Percentiles rank a stretch among this genome's conserved stretches.
phyloP scores from a whole-genome alignment of 2,888 invertebrate species.

The Luperina nickerlii region DNA sequence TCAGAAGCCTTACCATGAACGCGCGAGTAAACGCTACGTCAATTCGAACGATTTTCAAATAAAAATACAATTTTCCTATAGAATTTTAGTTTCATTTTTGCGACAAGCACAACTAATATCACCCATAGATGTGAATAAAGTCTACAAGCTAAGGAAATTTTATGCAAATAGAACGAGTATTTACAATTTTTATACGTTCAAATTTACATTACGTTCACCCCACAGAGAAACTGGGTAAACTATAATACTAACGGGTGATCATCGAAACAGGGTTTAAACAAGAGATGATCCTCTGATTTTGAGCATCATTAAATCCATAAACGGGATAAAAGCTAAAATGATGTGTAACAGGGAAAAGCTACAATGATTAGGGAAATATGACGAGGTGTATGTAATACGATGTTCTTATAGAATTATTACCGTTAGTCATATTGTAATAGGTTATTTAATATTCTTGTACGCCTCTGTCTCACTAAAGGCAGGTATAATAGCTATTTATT shows the following conservation, averaged over 20 bases:
- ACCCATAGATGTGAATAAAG: background rate
- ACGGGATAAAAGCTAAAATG: background rate
- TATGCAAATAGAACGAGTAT: background rate
- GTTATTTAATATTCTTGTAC: background rate
- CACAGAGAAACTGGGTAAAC: background rate
- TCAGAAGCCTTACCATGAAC: background rate
- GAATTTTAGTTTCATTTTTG: background rate
- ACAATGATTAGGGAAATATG: background rate
- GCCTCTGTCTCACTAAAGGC: background rate
- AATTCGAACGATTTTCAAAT: background rate
- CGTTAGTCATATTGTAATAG: background rate
- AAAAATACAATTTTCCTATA: background rate
- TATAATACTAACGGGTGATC: background rate
- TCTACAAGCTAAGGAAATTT: background rate
- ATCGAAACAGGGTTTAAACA: background rate
- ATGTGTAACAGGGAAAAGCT: background rate
- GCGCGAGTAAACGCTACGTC: background rate
- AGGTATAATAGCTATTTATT: too few species aligned
- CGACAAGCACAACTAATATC: background rate
- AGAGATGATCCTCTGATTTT: background rate
- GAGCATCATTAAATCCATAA: too few species aligned
- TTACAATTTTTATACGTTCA: background rate
- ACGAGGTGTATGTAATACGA: background rate
- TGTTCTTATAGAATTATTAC: background rate
- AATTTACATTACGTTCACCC: too few species aligned